Evolutionary conservation across 2,797 vertebrate species (phyloP).

Genomic region (Acanthurus tractus): DNA sequence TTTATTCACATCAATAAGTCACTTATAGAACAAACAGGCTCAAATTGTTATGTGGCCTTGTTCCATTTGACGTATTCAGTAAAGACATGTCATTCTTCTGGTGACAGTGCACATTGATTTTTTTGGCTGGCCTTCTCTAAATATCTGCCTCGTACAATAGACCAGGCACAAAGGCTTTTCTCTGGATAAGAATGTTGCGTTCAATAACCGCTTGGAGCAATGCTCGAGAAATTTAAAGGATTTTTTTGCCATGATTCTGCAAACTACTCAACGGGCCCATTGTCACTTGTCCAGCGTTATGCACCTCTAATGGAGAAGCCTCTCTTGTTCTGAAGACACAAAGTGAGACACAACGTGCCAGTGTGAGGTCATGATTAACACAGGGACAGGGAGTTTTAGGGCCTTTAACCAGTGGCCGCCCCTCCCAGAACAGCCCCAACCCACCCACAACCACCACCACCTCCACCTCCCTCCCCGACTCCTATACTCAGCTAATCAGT

Average conservation of each 20-base stretch:
- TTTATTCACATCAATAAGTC: slow-evolving; percentile 51
- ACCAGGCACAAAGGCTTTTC: slow-evolving; percentile 68
- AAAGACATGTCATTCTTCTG: slow-evolving; percentile 75
- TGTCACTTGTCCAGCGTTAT: slow-evolving; percentile 48
- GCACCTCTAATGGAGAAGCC: slow-evolving; percentile 49
- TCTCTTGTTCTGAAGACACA: slow-evolving; percentile 43
- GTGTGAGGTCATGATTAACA: slow-evolving; percentile 58
- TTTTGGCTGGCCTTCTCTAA: slow-evolving; percentile 64
- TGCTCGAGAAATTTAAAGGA: slow-evolving; percentile 55
- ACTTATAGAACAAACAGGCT: slow-evolving; percentile 55
- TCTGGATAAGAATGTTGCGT: slow-evolving; percentile 56
- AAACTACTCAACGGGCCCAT: slow-evolving; percentile 57
- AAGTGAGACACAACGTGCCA: slow-evolving; percentile 50
- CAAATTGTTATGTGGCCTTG: slow-evolving; percentile 64
- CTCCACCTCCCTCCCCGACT: background rate
- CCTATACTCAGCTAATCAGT: slow-evolving; percentile 60
- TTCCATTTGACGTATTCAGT: slow-evolving; percentile 74
- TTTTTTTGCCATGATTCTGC: slow-evolving; percentile 44
- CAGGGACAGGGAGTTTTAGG: slow-evolving; percentile 31
- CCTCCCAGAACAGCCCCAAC: background rate
- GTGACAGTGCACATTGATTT: slow-evolving; percentile 81
- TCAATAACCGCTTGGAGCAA: slow-evolving; percentile 55
- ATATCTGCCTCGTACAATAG: slow-evolving; percentile 69
- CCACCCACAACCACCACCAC: background rate
- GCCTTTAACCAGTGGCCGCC: slow-evolving; percentile 17